Conservation (phyloP, 2,888 invertebrate species). For the Sussaba pulchella region DNA sequence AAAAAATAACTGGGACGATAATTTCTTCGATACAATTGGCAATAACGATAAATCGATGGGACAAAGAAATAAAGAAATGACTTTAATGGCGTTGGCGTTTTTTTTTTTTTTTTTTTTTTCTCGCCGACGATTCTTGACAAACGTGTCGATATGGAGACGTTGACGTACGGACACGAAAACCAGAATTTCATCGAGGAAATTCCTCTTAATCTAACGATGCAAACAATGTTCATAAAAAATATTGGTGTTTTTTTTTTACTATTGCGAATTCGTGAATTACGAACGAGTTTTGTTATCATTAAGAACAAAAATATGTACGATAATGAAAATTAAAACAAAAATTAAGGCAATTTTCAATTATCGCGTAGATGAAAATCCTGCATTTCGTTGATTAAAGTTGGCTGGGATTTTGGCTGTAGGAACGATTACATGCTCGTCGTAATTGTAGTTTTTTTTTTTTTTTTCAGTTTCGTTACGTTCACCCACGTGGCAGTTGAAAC, state of each 20-base stretch:
- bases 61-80: not conserved
- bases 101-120: not conserved
- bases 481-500: slow-evolving; percentile 11
- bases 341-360: slow-evolving; percentile 15
- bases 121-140: not conserved
- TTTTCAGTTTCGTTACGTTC: not conserved
- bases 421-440: slow-evolving; percentile 15
- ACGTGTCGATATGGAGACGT: not conserved
- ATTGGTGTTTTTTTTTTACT: slow-evolving; percentile 55
- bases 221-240: slow-evolving; percentile 56
- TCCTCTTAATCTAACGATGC: slow-evolving; percentile 45
- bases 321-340: not conserved
- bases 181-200: slow-evolving; percentile 23
- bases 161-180: slow-evolving; percentile 7
- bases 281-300: too few species aligned
- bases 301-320: too few species aligned
- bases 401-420: slow-evolving; percentile 19
- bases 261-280: slow-evolving; percentile 42
- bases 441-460: too few species aligned
- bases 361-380: slow-evolving; percentile 19
- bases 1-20: not conserved
- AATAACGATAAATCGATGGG: not conserved
- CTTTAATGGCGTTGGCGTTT: too few species aligned
- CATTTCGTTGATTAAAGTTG: slow-evolving; percentile 13
- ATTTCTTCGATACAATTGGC: not conserved